Base-by-base conservation (phyloP, 2,888 invertebrate species). In the Fragum fragum region DNA sequence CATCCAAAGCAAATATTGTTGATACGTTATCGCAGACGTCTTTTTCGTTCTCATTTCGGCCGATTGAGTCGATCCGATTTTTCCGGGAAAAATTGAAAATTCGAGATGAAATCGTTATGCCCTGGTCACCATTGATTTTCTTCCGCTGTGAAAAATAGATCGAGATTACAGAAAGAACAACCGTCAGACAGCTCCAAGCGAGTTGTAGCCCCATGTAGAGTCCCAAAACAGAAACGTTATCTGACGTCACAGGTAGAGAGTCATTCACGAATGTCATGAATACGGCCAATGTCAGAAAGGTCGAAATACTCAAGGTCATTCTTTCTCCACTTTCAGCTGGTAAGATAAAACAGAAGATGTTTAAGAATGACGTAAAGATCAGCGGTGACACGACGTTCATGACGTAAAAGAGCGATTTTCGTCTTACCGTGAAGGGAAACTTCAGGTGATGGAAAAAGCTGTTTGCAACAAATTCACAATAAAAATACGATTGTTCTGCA, bases 131-230 rank as follows among this genome's bases (percentile, higher is more conserved):
- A 14, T 66, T 14, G 11, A 16, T 14, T 14, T 42, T 66, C 66
- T 5, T 53, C 42, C 74, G 73, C 66, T 82, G 75, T 29, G 76
- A 81, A 7, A 86, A 72, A 16, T 77, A 69, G 18, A 88, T 71
- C 7, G 87, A 77, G 6, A 87, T 61, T 14, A 86, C 78, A 0
- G 85, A 80, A 18, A 82, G 59, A 2, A 86, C 42, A 18, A 85
- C 83, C 1, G 87, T 82, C 14, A 85, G 32, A 14, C 82, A 82
- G 53, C 87, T 87, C 23, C 86, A 81, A 11, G 83, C 61, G 1
- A 88, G 74, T 81, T 87, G 87, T n/a, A 86, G 73, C 0, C 85
- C 83, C n/a, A 87, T 74, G 29, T 88, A 88, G n/a, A 86, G 75
- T n/a, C 83, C 80, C 59, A 87, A 81, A 11, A 77, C 73, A 11